phyloP scores from a whole-genome alignment of 2,888 invertebrate species.

The Nymphalis urticae region DNA sequence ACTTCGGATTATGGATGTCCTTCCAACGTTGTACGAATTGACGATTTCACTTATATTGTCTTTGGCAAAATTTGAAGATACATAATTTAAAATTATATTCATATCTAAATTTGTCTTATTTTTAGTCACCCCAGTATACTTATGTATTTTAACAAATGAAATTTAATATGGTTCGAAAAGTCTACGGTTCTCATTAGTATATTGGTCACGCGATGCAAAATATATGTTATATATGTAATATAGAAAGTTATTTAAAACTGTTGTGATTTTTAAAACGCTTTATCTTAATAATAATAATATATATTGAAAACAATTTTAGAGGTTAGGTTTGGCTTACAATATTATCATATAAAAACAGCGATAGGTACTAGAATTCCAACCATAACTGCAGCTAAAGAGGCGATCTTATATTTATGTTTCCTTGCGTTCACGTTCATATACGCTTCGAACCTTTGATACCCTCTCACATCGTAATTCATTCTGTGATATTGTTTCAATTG shows the following conservation, averaged over 20 bases:
- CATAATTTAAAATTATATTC: background rate
- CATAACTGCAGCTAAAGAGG: slow-evolving; percentile 62
- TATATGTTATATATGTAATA: background rate
- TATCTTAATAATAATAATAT: background rate
- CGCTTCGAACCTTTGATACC: slow-evolving; percentile 55
- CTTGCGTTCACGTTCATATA: slow-evolving; percentile 67
- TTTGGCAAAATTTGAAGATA: background rate
- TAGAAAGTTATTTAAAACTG: background rate
- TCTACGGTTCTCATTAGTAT: too few species aligned
- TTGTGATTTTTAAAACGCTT: background rate
- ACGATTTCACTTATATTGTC: slow-evolving; percentile 5
- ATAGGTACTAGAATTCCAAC: slow-evolving; percentile 67
- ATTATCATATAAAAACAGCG: slow-evolving; percentile 49
- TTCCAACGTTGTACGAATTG: background rate
- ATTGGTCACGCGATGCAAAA: too few species aligned
- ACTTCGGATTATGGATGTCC: background rate
- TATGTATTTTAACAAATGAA: too few species aligned
- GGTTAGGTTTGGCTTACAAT: slow-evolving; percentile 1
- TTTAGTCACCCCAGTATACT: too few species aligned
- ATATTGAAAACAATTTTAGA: too few species aligned
- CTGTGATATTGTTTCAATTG: slow-evolving; percentile 88
- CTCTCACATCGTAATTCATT: slow-evolving; percentile 63
- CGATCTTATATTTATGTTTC: slow-evolving; percentile 69
- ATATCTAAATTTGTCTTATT: too few species aligned
- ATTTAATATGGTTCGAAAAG: too few species aligned